Evolutionary conservation across 2,888 invertebrate species (phyloP).

Genomic region (Acanthosepion pharaonis): DNA sequence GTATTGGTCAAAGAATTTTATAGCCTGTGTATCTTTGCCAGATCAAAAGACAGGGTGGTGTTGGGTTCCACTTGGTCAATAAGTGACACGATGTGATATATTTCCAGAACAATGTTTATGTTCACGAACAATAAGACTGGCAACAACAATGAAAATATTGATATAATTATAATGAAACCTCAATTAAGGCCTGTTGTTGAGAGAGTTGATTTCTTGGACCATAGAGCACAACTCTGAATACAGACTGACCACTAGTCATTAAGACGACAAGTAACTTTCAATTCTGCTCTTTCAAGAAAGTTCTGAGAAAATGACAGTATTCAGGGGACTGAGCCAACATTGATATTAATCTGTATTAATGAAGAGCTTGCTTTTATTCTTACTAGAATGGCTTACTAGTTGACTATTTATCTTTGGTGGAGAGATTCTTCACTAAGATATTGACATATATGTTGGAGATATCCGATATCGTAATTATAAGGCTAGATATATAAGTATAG

Average conservation of each 20-base stretch:
- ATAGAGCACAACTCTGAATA: background rate
- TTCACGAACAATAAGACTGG: background rate
- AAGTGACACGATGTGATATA: background rate
- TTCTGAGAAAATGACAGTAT: background rate
- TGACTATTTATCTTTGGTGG: no score
- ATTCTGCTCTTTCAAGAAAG: background rate
- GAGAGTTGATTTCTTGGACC: background rate
- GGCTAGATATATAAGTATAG: no score
- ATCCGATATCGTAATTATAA: no score
- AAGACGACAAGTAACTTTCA: background rate
- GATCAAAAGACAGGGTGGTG: background rate
- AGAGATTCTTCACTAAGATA: no score
- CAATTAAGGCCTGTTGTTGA: background rate
- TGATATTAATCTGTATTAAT: background rate
- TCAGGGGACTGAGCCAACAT: background rate
- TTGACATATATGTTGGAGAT: no score
- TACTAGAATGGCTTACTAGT: no score
- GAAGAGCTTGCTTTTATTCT: no score
- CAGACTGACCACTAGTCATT: background rate
- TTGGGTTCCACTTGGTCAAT: background rate
- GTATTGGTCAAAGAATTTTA: constrained; percentile 33
- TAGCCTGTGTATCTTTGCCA: background rate
- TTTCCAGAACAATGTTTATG: background rate
- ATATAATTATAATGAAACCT: constrained; percentile 21
- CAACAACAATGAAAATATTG: background rate